Conservation (phyloP, 2,888 invertebrate genomes). For the Tipula lateralis region DNA sequence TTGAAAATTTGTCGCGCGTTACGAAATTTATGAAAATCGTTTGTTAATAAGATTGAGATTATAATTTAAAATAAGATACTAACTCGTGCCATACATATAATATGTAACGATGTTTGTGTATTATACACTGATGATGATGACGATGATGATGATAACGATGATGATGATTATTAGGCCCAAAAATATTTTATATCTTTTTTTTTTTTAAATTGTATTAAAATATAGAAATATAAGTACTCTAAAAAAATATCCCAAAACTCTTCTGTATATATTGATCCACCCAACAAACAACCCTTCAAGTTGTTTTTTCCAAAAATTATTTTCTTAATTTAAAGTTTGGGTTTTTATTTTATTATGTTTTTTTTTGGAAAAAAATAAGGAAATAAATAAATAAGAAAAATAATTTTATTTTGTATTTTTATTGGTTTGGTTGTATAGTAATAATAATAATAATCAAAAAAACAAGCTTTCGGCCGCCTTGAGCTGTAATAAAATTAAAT, state of each 20-base stretch:
- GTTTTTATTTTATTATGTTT: background rate
- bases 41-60: no score
- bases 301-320: background rate
- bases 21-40: no score
- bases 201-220: background rate
- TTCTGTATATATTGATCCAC: background rate
- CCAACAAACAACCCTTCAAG: background rate
- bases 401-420: background rate
- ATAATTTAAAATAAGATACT: no score
- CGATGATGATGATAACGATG: background rate
- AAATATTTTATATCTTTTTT: background rate
- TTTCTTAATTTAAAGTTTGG: slow-evolving; percentile 3
- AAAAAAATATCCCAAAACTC: background rate
- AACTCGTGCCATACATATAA: no score
- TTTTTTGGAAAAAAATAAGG: background rate
- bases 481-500: background rate
- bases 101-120: no score
- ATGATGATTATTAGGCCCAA: background rate
- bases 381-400: background rate
- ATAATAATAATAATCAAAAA: background rate
- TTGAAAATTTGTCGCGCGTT: no score
- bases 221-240: background rate
- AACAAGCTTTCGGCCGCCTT: background rate
- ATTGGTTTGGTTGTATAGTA: background rate
- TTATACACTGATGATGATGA: background rate